Evolutionary conservation across 1,140 invertebrate genomes (phyloP).

Genomic region (Oryzaephilus surinamensis): DNA sequence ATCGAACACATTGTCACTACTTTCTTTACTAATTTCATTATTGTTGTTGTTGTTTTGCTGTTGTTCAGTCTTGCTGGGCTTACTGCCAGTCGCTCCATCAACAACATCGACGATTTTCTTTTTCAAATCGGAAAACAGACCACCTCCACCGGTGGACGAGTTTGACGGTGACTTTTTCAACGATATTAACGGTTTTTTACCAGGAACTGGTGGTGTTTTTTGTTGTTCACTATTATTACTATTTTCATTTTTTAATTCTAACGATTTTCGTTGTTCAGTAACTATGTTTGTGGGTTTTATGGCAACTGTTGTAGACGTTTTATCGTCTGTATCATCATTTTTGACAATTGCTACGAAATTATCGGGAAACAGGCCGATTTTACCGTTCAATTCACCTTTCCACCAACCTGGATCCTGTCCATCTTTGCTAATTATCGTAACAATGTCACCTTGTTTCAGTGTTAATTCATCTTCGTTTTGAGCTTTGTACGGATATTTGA

Average conservation of each 20-base stretch:
- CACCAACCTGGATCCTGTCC: conserved; percentile 94
- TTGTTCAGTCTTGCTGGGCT: conserved; percentile 9
- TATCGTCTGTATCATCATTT: too few relatives aligned
- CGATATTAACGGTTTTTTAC: conserved; percentile 50
- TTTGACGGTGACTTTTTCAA: conserved; percentile 52
- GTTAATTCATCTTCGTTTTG: conserved; percentile 90
- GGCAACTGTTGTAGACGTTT: conserved; percentile 10
- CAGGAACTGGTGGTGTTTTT: conserved; percentile 31
- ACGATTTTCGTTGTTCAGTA: conserved; percentile 37
- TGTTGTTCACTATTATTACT: conserved; percentile 20
- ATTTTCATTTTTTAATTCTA: conserved; percentile 35
- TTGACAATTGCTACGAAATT: conserved; percentile 82
- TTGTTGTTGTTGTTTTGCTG: conserved; percentile 15
- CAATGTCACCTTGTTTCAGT: conserved; percentile 79
- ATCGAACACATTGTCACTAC: conserved; percentile 51
- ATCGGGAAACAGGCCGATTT: conserved; percentile 89
- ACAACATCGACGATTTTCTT: conserved; percentile 43
- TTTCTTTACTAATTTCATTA: conserved; percentile 12
- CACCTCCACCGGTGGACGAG: conserved; percentile 41
- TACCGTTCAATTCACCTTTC: conserved; percentile 85
- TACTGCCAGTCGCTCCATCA: conserved; percentile 30
- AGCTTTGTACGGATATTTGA: conserved; percentile 81
- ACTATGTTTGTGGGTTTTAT: not conserved
- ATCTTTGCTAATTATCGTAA: conserved; percentile 77
- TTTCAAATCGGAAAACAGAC: conserved; percentile 46